phyloP scores from a whole-genome alignment of 1,140 invertebrate species.

The Drosophila varians region DNA sequence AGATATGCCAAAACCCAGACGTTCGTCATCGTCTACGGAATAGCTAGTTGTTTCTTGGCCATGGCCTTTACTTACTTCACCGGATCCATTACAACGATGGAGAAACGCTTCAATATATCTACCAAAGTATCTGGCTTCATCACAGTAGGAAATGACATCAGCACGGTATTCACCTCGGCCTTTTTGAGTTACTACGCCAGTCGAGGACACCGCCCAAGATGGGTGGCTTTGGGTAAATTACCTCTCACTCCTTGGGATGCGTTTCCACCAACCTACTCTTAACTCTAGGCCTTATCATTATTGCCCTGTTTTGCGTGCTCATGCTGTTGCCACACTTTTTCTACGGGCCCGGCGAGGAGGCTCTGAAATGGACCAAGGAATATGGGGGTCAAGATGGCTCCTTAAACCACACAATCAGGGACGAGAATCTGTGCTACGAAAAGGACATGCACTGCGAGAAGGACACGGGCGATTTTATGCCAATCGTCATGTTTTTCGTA shows the following conservation, averaged over 20 bases:
- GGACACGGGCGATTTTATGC: slow-evolving; percentile 84
- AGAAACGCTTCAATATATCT: slow-evolving; percentile 92
- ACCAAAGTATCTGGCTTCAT: slow-evolving; percentile 89
- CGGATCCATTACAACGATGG: slow-evolving; percentile 90
- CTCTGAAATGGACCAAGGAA: slow-evolving; percentile 87
- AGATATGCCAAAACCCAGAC: slow-evolving; percentile 87
- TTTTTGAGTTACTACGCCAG: slow-evolving; percentile 69
- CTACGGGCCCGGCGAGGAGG: slow-evolving; percentile 89
- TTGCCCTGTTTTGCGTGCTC: slow-evolving; percentile 86
- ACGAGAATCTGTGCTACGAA: slow-evolving; percentile 39
- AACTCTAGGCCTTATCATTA: slow-evolving; percentile 27
- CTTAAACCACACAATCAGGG: slow-evolving; percentile 44
- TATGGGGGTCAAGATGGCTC: slow-evolving; percentile 78
- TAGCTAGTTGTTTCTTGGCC: slow-evolving; percentile 88
- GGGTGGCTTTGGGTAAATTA: slow-evolving; percentile 62
- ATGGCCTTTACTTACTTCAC: slow-evolving; percentile 90
- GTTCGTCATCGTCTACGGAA: slow-evolving; percentile 89
- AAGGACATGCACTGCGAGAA: slow-evolving; percentile 16
- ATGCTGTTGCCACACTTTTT: slow-evolving; percentile 89
- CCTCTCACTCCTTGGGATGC: too few relatives aligned
- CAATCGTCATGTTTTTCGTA: slow-evolving; percentile 86
- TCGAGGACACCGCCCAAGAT: slow-evolving; percentile 67
- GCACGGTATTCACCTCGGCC: slow-evolving; percentile 54
- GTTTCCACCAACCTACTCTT: slow-evolving; percentile 54
- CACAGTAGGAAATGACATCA: slow-evolving; percentile 87